phyloP scores from a whole-genome alignment of 1,140 invertebrate species.

The Drosophila busckii region DNA sequence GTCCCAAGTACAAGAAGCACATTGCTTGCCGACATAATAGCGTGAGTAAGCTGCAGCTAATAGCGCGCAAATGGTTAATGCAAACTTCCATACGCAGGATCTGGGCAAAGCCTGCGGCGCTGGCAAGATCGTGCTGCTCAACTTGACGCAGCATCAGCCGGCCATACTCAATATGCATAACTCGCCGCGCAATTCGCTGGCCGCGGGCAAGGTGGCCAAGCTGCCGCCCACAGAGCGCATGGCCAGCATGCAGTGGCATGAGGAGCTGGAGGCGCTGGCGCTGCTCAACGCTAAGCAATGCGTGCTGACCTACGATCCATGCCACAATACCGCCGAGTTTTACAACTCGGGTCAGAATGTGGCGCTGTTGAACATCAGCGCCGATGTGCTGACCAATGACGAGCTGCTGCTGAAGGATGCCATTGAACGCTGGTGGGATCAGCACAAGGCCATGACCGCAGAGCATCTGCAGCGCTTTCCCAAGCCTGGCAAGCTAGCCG shows the following conservation, averaged over 20 bases:
- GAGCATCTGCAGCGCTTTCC: slow-evolving; percentile 33
- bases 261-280: slow-evolving; percentile 40
- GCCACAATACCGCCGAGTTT: slow-evolving; percentile 47
- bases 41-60: slow-evolving; percentile 24
- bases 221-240: slow-evolving; percentile 42
- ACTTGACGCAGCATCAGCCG: slow-evolving; percentile 22
- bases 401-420: slow-evolving; percentile 26
- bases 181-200: slow-evolving; percentile 35
- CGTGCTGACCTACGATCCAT: slow-evolving; percentile 22
- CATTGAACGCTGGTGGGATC: slow-evolving; percentile 48
- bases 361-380: slow-evolving; percentile 24
- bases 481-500: slow-evolving; percentile 24
- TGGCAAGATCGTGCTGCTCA: slow-evolving; percentile 22
- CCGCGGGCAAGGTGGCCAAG: slow-evolving; percentile 24
- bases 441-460: slow-evolving; percentile 25
- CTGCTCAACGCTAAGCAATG: slow-evolving; percentile 51
- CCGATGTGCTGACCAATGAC: slow-evolving; percentile 3
- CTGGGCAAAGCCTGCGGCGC: slow-evolving; percentile 20
- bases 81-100: background rate
- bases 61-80: background rate
- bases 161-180: slow-evolving; percentile 44
- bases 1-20: slow-evolving; percentile 31
- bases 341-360: slow-evolving; percentile 47
- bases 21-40: slow-evolving; percentile 49
- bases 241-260: slow-evolving; percentile 48